Base-by-base conservation (phyloP, 2,797 vertebrate species). In the Anguilla obscura region DNA sequence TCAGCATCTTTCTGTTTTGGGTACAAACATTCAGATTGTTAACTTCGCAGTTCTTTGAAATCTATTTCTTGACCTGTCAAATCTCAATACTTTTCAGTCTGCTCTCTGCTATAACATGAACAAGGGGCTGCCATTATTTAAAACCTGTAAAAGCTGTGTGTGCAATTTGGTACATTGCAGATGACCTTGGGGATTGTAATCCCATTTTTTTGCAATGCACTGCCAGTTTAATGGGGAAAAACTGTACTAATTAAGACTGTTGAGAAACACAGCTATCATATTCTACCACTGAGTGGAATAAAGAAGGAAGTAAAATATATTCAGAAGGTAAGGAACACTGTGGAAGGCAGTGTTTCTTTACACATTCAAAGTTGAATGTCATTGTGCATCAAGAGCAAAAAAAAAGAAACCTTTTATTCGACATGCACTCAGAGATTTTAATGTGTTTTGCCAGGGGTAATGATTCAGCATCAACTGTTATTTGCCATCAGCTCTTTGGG, bases 391-490 rank as follows among this genome's bases (percentile, higher is more conserved):
- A 10, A 10, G 50, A 52, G 12, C 1, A 54, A 79, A 7, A 24
- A 4, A 24, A 40, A 48, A 50, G 18, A 24, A 50, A 82, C 18
- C 79, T n/a, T 48, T 82, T 48, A 50, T 48, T 82, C 14, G 6
- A 82, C 79, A 56, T 56, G 40, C n/a, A 52, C 36, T 71, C 10
- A 1, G 9, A n/a, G 82, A 74, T 52, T 66, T 40, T 87, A 84
- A 87, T 87, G 87, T 80, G 82, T 54, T 88, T 45, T 84, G 60
- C 87, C 79, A 71, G 48, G 40, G 80, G 84, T 56, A 85, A 60
- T 56, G 9, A 58, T 50, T 82, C 52, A 60, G 52, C 27, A 84
- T 84, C 82, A n/a, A 63, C 87, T 71, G n/a, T 30, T 52, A 24
- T 85, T 84, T 69, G 45, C 87, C 60, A 84, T 88, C 63, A 84